Evolutionary conservation across 1,140 invertebrate species (phyloP).

Genomic region (Hycleus cichorii): DNA sequence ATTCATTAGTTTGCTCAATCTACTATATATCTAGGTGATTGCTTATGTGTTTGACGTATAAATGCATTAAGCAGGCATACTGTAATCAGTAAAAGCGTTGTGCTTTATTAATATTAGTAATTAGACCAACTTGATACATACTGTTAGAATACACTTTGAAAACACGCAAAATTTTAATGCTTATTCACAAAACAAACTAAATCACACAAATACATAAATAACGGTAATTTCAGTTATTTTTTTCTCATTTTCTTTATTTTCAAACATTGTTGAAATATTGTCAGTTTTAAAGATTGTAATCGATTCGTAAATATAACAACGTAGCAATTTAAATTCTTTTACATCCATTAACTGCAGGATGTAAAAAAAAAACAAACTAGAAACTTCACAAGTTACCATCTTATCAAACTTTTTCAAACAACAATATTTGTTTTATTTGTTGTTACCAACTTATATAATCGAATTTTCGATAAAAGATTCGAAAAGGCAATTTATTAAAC

Average conservation of each 20-base stretch:
- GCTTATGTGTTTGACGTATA: slow-evolving; percentile 8
- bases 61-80: slow-evolving; percentile 4
- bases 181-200: too few species aligned
- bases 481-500: too few species aligned
- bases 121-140: slow-evolving; percentile 8
- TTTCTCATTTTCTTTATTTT: too few species aligned
- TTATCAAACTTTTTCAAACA: background rate
- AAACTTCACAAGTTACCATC: background rate
- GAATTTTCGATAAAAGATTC: background rate
- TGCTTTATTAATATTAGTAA: slow-evolving; percentile 14
- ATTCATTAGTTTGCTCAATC: slow-evolving; percentile 14
- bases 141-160: background rate
- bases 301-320: too few species aligned
- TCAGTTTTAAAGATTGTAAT: too few species aligned
- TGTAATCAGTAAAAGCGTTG: slow-evolving; percentile 14
- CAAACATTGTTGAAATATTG: too few species aligned
- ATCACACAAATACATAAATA: too few species aligned
- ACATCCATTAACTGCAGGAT: too few species aligned
- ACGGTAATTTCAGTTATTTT: too few species aligned
- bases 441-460: slow-evolving; percentile 1
- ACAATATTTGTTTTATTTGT: slow-evolving; percentile 2
- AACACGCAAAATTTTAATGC: slow-evolving; percentile 2
- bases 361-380: background rate
- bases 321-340: too few species aligned
- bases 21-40: slow-evolving; percentile 4